These are phyloP conservation scores for Hydrozoanthus gracilis DNA, from an alignment of 92 coral and sea anemone genomes.

Conservation along the genomic window DNA sequence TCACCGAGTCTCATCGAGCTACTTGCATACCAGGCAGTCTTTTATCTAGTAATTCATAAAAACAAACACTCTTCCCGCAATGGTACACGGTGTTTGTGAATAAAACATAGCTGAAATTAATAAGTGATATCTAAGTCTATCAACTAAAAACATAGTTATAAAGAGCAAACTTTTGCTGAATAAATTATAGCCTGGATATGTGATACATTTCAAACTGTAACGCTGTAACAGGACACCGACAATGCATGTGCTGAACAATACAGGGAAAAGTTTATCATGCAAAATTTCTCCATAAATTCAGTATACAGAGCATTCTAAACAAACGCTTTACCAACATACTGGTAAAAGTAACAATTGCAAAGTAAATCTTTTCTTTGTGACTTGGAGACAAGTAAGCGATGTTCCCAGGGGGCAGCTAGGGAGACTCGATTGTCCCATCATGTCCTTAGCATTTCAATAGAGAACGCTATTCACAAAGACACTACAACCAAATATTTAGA, in stretches of 20 bases:
- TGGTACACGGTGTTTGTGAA: neutral
- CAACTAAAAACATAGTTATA: neutral
- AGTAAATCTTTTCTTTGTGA: neutral
- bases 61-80: neutral
- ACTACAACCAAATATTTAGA: neutral
- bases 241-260: neutral
- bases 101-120: neutral
- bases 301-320: neutral
- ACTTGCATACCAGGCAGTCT: constrained; percentile 23
- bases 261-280: neutral
- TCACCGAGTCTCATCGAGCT: neutral
- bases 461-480: neutral
- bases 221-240: constrained; percentile 45
- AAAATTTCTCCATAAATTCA: neutral
- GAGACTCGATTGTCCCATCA: constrained; percentile 24
- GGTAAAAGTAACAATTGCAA: neutral
- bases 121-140: neutral
- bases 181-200: constrained; percentile 4
- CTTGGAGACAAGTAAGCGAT: neutral
- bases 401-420: constrained; percentile 2
- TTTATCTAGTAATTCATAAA: constrained; percentile 8
- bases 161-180: too few relatives aligned
- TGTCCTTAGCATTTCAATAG: neutral
- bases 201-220: constrained; percentile 28
- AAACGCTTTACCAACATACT: neutral